Base-by-base conservation (phyloP, 2,797 vertebrate genomes). In the Brachyalestes nurse region DNA sequence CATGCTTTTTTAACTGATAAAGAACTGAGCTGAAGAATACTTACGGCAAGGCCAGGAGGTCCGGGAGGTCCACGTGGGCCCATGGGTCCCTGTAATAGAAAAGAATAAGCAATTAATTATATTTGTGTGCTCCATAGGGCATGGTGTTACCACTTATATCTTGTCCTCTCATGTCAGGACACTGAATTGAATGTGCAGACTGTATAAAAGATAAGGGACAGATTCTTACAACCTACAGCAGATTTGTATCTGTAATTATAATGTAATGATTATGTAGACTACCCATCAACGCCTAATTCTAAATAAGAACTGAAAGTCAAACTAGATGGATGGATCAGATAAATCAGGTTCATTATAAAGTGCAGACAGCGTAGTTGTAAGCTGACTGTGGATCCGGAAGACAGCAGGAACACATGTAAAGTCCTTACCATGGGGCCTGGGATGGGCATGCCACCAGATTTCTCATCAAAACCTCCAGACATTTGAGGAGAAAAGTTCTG, bases 401-500 rank as follows among this genome's bases (percentile, higher is more conserved):
- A 23, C 21, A 16, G 47, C 6, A 16, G 60, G 12, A 19, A 3
- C 34, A 61, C 0, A 28, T 3, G 25, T 34, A 14, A 64, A 17
- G 34, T 64, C 61, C 93, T 91, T 92, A 98, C 97, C 96, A 98
- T 98, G 78, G 97, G 97, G 72, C 97, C 97, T 61, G 96, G 96
- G 84, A 98, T 91, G 0, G 96, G 83, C 81, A 97, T 91, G 80
- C 86, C 95, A 79, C 89, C 78, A 0, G 97, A 96, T 91, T 99
- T 98, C 83, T 98, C 96, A 19, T 97, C 96, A 1, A 95, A 98
- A 84, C 97, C 97, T 1, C 94, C 93, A 88, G 96, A 95, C 96
- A 99, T 93, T 85, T 99, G 97, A 95, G 97, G 89, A 93, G 97
- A 95, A 89, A 97, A 98, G 96, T 98, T 99, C 97, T 99, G 90